These are phyloP conservation scores for Meiosimyza decipiens DNA, from an alignment of 2,888 invertebrate genomes.

Conservation along the genomic window DNA sequence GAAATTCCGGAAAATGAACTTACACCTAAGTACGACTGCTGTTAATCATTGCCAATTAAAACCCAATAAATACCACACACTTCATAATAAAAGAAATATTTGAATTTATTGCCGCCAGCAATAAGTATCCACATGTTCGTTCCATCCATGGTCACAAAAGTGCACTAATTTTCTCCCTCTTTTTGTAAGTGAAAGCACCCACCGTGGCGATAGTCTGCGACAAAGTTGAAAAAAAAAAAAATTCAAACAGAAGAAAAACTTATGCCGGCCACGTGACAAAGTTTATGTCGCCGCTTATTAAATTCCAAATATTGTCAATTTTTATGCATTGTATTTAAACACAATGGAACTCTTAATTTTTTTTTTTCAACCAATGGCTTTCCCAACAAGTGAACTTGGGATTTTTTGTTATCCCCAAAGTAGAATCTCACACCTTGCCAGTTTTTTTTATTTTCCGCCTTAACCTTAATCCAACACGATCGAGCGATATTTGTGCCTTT, in stretches of 20 bases:
- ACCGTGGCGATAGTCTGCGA: neutral
- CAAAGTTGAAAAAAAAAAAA: neutral
- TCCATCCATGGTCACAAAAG: neutral
- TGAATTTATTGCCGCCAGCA: constrained; percentile 33
- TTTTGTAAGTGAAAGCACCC: constrained; percentile 29
- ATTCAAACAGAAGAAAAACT: constrained; percentile 37
- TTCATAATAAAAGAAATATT: constrained; percentile 33
- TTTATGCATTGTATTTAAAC: constrained; percentile 9
- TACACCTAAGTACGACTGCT: no score
- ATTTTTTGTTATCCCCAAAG: neutral
- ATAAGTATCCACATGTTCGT: constrained; percentile 1
- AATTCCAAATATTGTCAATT: constrained; percentile 47
- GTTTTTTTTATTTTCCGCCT: neutral
- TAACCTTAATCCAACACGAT: constrained; percentile 7
- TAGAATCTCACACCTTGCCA: constrained; percentile 2
- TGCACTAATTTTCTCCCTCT: neutral
- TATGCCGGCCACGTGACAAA: constrained; percentile 53
- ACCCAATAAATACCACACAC: constrained; percentile 47
- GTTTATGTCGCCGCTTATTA: constrained; percentile 52
- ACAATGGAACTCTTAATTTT: no score
- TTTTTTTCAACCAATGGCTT: no score
- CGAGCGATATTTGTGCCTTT: constrained; percentile 17
- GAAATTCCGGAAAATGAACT: no score
- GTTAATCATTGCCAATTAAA: constrained; percentile 48
- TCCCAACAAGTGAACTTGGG: neutral